Conservation (phyloP, 2,113 vertebrate species). For the Piliocolobus tephrosceles region DNA sequence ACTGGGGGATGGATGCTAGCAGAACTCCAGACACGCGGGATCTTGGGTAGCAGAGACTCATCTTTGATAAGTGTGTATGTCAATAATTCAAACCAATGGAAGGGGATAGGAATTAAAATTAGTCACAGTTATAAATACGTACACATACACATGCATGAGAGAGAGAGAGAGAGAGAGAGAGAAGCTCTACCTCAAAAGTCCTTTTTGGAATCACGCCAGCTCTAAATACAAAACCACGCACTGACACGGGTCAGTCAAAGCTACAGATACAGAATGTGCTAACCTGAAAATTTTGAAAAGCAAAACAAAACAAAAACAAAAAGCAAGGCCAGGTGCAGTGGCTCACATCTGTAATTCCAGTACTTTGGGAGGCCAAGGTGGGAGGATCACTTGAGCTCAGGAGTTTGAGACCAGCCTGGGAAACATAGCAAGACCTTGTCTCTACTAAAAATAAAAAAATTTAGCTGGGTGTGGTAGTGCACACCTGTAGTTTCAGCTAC, state of each 20-base stretch:
- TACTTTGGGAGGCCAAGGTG: neutral
- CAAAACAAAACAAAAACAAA: neutral
- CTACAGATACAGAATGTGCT: neutral
- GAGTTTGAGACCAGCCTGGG: neutral
- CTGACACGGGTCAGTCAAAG: neutral
- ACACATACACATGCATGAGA: no score
- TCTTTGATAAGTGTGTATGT: neutral
- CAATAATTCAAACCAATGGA: neutral
- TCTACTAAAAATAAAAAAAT: neutral
- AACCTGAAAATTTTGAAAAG: slow-evolving; percentile 10
- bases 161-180: neutral
- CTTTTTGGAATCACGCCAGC: slow-evolving; percentile 4
- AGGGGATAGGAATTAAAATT: neutral
- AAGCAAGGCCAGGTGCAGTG: neutral
- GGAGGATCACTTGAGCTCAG: neutral
- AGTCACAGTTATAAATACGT: neutral
- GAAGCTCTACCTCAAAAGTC: neutral
- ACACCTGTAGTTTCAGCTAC: neutral
- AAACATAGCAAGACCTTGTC: neutral
- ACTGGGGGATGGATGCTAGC: slow-evolving; percentile 48
- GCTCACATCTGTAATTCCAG: neutral
- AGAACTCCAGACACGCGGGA: slow-evolving; percentile 29
- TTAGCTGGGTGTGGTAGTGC: neutral
- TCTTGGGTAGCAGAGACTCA: neutral
- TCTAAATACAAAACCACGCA: neutral